These are phyloP conservation scores for Cactoblastis cactorum DNA, from an alignment of 2,888 invertebrate species.

Conservation along the genomic window DNA sequence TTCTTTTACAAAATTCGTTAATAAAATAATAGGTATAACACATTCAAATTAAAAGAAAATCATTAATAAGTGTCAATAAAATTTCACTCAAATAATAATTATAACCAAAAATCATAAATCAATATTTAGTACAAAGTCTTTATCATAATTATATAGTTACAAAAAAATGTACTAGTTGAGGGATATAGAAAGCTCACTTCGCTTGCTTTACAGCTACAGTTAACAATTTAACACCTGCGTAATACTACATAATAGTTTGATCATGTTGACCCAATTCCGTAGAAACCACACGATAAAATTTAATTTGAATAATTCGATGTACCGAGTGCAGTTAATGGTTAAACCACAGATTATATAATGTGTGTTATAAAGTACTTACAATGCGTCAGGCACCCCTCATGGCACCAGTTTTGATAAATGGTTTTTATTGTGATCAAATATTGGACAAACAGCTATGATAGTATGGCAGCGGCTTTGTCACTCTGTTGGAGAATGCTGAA, in stretches of 20 bases:
- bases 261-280: background rate
- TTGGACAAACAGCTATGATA: conserved; percentile 8
- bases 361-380: conserved; percentile 18
- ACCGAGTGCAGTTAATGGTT: background rate
- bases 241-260: background rate
- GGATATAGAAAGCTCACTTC: too few relatives aligned
- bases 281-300: background rate
- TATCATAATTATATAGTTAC: too few relatives aligned
- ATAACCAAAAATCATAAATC: too few relatives aligned
- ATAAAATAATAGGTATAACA: too few relatives aligned
- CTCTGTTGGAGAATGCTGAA: too few relatives aligned
- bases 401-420: conserved; percentile 9
- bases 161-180: too few relatives aligned
- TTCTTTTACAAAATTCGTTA: too few relatives aligned
- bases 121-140: too few relatives aligned
- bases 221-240: background rate
- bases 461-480: conserved; percentile 16
- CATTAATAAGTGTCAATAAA: too few relatives aligned
- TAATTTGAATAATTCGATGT: background rate
- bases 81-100: too few relatives aligned
- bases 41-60: too few relatives aligned
- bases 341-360: conserved; percentile 3
- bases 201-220: too few relatives aligned
- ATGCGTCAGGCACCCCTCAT: conserved; percentile 4
- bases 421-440: conserved; percentile 11